A percentile compares a stretch with the other conserved stretches of the same genome.
Evolutionary conservation across 1,140 invertebrate genomes (phyloP).

Genomic region (Aethina tumida): DNA sequence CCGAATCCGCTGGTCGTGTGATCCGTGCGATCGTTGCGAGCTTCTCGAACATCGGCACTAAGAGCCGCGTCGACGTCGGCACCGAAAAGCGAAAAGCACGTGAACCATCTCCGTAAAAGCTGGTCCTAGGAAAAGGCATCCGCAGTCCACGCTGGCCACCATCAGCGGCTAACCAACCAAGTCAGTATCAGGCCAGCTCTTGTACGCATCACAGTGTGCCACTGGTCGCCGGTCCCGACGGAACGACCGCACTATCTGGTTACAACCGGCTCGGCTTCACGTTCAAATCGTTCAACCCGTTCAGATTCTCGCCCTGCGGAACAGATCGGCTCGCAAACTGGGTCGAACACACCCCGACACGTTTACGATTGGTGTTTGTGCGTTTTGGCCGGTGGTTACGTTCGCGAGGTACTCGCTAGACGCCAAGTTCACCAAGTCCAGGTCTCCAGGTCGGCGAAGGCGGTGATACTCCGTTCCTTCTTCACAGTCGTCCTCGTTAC

Average conservation of each 20-base stretch:
- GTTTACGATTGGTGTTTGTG: too few species aligned
- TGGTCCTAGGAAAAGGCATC: constrained; percentile 15
- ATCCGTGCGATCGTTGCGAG: too few species aligned
- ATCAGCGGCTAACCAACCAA: constrained; percentile 7
- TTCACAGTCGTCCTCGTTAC: too few species aligned
- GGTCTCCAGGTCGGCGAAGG: constrained; percentile 12
- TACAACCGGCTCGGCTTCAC: constrained; percentile 9
- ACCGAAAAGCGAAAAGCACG: constrained; percentile 12
- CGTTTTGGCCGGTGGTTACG: constrained; percentile 10
- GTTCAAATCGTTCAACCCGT: too few species aligned
- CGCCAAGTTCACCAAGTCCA: constrained; percentile 11
- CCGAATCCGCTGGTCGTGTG: too few species aligned
- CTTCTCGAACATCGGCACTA: too few species aligned
- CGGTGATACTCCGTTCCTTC: too few species aligned
- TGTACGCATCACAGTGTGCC: constrained; percentile 12
- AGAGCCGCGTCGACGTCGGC: not conserved
- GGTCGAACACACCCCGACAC: too few species aligned
- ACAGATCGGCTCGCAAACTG: too few species aligned
- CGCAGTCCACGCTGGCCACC: constrained; percentile 13
- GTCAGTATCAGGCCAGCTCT: constrained; percentile 17
- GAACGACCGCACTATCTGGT: constrained; percentile 8
- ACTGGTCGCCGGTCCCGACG: constrained; percentile 5
- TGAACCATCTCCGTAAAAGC: constrained; percentile 19
- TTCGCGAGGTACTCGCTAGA: constrained; percentile 6
- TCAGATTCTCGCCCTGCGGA: too few species aligned